Conservation (phyloP, 2,888 invertebrate genomes). For the Synanthedon vespiformis region DNA sequence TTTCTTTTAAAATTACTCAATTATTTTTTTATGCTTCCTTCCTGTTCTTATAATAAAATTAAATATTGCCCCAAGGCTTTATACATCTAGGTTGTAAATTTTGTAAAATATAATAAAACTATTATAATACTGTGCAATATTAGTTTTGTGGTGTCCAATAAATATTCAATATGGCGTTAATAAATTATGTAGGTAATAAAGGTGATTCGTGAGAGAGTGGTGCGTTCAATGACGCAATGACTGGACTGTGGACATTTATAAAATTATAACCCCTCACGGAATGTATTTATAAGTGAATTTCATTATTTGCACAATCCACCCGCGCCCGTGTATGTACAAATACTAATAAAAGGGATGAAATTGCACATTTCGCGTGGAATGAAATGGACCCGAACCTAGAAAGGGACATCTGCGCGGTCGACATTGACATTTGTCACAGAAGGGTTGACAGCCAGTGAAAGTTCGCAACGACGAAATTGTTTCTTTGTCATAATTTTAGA, state of each 20-base stretch:
- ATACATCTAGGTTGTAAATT: too few species aligned
- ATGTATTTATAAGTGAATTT: neutral
- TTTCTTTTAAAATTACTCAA: too few species aligned
- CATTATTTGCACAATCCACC: neutral
- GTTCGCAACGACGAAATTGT: neutral
- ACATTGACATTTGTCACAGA: neutral
- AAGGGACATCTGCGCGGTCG: neutral
- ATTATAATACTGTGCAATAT: too few species aligned
- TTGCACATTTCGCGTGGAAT: constrained; percentile 26
- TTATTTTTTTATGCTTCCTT: too few species aligned
- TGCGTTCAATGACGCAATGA: constrained; percentile 4
- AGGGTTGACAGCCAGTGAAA: constrained; percentile 11
- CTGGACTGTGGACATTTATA: constrained; percentile 18
- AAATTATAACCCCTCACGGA: constrained; percentile 28
- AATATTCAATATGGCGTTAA: too few species aligned
- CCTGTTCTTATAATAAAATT: too few species aligned
- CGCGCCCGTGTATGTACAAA: constrained; percentile 9
- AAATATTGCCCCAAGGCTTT: too few species aligned
- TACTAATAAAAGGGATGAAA: constrained; percentile 14
- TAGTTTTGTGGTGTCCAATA: too few species aligned
- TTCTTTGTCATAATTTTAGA: too few species aligned
- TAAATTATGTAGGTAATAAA: neutral
- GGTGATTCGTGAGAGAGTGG: neutral
- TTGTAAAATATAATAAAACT: too few species aligned
- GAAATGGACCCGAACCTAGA: constrained; percentile 2